Evolutionary conservation across 2,888 invertebrate species (phyloP).

Genomic region (Uloborus plumipes): DNA sequence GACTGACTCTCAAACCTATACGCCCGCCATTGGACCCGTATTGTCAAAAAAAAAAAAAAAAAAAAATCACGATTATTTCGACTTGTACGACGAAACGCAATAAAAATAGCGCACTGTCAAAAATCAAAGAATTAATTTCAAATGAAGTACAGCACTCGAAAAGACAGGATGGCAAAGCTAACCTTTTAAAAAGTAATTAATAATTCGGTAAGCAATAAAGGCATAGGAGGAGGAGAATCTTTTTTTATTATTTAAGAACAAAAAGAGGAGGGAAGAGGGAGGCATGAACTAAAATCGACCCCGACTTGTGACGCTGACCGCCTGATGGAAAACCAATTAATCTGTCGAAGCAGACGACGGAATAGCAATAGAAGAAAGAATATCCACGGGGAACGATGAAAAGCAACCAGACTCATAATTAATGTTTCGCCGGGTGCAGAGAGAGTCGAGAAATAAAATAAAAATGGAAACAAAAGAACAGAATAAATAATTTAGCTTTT

Average conservation of each 20-base stretch:
- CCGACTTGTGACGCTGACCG: neutral
- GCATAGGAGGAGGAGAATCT: too few relatives aligned
- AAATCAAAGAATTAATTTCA: too few relatives aligned
- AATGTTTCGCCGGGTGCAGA: slow-evolving; percentile 11
- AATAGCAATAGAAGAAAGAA: slow-evolving; percentile 3
- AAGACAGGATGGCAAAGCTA: neutral
- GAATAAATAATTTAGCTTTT: slow-evolving; percentile 50
- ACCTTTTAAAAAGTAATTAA: slow-evolving; percentile 23
- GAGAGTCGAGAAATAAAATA: neutral
- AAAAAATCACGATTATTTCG: too few relatives aligned
- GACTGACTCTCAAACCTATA: too few relatives aligned
- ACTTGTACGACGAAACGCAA: too few relatives aligned
- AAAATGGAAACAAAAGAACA: slow-evolving; percentile 12
- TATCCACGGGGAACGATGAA: neutral
- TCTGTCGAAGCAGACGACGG: slow-evolving; percentile 9
- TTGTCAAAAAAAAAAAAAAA: too few relatives aligned
- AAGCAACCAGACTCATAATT: slow-evolving; percentile 34
- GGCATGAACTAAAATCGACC: too few relatives aligned
- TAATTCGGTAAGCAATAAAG: neutral
- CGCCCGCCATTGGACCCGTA: too few relatives aligned
- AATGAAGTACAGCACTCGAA: too few relatives aligned
- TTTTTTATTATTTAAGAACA: too few relatives aligned
- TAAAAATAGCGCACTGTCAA: too few relatives aligned
- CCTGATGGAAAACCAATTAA: slow-evolving; percentile 30
- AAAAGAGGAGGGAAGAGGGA: too few relatives aligned